Base-by-base conservation (phyloP, 1,140 invertebrate genomes). In the Cyphomyrmex costatus region DNA sequence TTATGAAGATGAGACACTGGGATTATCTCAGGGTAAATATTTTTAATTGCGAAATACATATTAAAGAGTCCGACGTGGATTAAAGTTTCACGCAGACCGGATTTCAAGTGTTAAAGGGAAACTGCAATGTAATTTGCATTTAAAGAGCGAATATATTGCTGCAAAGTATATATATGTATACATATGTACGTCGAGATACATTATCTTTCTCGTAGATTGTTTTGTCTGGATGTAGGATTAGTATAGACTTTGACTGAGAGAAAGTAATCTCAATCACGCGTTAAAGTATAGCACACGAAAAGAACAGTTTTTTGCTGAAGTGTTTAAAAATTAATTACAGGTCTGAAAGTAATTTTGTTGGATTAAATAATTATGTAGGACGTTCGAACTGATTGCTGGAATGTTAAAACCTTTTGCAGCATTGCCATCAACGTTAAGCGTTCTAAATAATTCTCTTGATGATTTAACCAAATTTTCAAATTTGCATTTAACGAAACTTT, bases 41-140 rank as follows among this genome's bases (percentile, higher is more conserved):
- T 46, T 46, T 82, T 58, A 42, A 82, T 82, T 53, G 36, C 10
- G 14, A 2, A 27, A 33, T 58, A 14, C 68, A 58, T 8, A 83
- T 68, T 53, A 46, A 49, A 74, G 14, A 73, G 53, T 49, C 36
- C 16, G 27, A 36, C 24, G 24, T 14, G 68, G 19, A 49, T 74
- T 83, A 73, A 83, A 33, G 7, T 61, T 74, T 46, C 30, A 49
- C 36, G 8, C 7, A 49, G 46, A 12, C 36, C 53, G 58, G 27
- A 61, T 46, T 61, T 10, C 14, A 74, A 24, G 8, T 61, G 8
- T 83, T 74, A 74, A 74, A 60, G 53, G n/a, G 53, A 83, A 83
- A 24, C 68, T 58, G 79, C 53, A 60, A n/a, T 46, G 19, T 30
- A 49, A 73, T 61, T n/a, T 27, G 33, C 3, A 49, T 60, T 83